phyloP scores from a whole-genome alignment of 2,888 invertebrate genomes.

The Drosophila conformis region DNA sequence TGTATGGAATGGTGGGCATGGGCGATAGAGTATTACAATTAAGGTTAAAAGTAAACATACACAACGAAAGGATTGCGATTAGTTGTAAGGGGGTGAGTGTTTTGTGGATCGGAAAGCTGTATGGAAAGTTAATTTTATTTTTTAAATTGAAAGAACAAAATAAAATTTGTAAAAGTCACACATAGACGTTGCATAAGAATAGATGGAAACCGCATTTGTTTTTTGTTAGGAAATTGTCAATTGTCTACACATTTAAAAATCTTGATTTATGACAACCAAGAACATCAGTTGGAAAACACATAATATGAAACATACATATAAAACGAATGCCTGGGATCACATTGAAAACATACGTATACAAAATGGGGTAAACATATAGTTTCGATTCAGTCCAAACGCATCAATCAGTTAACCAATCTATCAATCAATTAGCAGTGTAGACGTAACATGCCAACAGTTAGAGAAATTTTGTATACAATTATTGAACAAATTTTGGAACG shows the following conservation, averaged over 20 bases:
- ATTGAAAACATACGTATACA: slow-evolving; percentile 45
- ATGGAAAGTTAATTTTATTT: slow-evolving; percentile 52
- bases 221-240: neutral
- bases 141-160: slow-evolving; percentile 36
- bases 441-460: slow-evolving; percentile 68
- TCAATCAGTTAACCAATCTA: slow-evolving; percentile 58
- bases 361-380: slow-evolving; percentile 38
- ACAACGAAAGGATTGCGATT: slow-evolving; percentile 51
- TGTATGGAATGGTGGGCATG: slow-evolving; percentile 59
- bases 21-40: slow-evolving; percentile 47
- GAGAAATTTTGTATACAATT: slow-evolving; percentile 36
- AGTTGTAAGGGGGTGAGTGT: slow-evolving; percentile 37
- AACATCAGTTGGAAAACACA: slow-evolving; percentile 36
- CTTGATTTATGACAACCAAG: slow-evolving; percentile 9
- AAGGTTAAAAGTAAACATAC: slow-evolving; percentile 60
- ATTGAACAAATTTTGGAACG: slow-evolving; percentile 44
- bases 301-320: slow-evolving; percentile 40
- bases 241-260: slow-evolving; percentile 42
- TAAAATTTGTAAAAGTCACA: slow-evolving; percentile 72
- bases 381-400: slow-evolving; percentile 74
- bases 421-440: slow-evolving; percentile 64
- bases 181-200: slow-evolving; percentile 82
- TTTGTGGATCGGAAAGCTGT: slow-evolving; percentile 57
- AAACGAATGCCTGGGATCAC: slow-evolving; percentile 29
- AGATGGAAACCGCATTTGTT: slow-evolving; percentile 61